Percentiles rank a stretch among this genome's conserved stretches.
Conservation (phyloP, 2,113 vertebrate species). For the Polyodon spathula region DNA sequence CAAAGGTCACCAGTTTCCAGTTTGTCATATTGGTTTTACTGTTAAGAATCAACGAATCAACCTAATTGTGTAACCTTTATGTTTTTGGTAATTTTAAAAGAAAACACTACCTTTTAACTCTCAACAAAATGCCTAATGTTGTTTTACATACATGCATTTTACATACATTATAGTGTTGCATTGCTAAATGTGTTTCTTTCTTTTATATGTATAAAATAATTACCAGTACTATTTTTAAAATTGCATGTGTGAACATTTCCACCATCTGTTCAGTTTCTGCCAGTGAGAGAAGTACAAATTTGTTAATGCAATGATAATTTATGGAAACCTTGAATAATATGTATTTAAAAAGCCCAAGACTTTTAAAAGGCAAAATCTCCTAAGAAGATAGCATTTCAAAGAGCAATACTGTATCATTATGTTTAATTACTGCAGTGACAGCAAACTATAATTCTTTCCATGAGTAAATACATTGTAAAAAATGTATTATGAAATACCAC, state of each 20-base stretch:
- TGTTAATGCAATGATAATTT: constrained; percentile 57
- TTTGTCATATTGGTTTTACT: constrained; percentile 61
- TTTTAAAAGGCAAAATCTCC: constrained; percentile 23
- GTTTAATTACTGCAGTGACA: constrained; percentile 82
- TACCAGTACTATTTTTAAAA: no score
- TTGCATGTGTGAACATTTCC: no score
- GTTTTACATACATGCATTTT: no score
- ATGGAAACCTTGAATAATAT: constrained; percentile 54
- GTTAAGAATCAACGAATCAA: constrained; percentile 34
- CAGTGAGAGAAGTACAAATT: constrained; percentile 44
- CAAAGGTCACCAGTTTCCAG: constrained; percentile 65
- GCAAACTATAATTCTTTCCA: constrained; percentile 85
- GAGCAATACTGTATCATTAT: constrained; percentile 77
- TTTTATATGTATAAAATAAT: no score
- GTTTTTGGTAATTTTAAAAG: constrained; percentile 32
- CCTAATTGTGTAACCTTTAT: constrained; percentile 40
- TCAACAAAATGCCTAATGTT: background rate
- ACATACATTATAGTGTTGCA: no score
- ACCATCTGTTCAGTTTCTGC: constrained; percentile 19
- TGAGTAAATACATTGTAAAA: constrained; percentile 95
- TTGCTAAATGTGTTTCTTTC: no score
- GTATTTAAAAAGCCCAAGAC: constrained; percentile 52
- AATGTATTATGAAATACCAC: constrained; percentile 95
- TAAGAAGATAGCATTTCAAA: constrained; percentile 53
- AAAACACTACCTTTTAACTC: constrained; percentile 17